Evolutionary conservation across 1,140 invertebrate species (phyloP).

Genomic region (Aporrectodea caliginosa): DNA sequence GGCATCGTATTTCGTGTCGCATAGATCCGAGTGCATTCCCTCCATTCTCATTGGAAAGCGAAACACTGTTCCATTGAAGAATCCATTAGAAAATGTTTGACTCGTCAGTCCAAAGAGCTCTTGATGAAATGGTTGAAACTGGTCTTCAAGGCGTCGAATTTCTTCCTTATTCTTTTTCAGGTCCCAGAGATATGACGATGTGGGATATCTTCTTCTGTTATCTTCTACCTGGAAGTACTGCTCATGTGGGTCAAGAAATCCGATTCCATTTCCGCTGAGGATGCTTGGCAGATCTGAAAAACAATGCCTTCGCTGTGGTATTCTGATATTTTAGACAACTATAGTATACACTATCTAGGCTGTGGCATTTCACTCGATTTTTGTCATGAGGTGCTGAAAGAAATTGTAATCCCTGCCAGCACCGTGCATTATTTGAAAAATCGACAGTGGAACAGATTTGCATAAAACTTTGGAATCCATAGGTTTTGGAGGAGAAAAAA

Average conservation of each 20-base stretch:
- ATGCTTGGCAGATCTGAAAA: conserved; percentile 43
- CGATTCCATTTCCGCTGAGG: conserved; percentile 40
- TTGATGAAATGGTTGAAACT: conserved; percentile 21
- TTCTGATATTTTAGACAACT: too few relatives aligned
- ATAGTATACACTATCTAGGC: too few relatives aligned
- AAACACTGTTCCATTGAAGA: conserved; percentile 18
- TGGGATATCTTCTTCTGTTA: too few relatives aligned
- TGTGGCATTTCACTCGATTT: too few relatives aligned
- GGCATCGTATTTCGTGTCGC: not conserved
- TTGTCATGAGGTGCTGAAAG: too few relatives aligned
- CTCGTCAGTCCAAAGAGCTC: not conserved
- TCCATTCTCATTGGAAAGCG: conserved; percentile 24
- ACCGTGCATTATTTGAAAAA: too few relatives aligned
- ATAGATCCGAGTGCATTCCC: conserved; percentile 18
- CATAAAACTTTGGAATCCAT: too few relatives aligned
- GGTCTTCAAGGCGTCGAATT: conserved; percentile 8
- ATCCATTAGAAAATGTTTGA: conserved; percentile 1
- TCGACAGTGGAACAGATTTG: too few relatives aligned
- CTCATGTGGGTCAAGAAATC: conserved; percentile 42
- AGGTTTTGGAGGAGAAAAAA: too few relatives aligned
- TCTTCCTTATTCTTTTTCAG: not conserved
- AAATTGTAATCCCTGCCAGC: too few relatives aligned
- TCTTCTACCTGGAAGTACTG: conserved; percentile 6
- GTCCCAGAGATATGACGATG: not conserved
- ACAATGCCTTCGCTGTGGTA: too few relatives aligned